phyloP scores from a whole-genome alignment of 2,888 invertebrate species.

The Flexamia atlantica region DNA sequence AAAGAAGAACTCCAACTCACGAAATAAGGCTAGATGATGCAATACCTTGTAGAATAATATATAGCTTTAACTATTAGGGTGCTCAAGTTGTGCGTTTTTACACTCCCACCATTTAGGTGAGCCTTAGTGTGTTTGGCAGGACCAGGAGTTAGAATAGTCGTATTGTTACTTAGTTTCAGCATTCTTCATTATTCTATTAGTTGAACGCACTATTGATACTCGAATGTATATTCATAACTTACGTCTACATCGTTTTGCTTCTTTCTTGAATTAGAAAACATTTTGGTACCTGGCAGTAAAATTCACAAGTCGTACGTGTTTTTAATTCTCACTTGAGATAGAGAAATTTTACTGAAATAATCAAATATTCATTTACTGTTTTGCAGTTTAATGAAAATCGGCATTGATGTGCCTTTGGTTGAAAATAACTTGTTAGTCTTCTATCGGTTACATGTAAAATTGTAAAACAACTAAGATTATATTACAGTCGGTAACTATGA shows the following conservation, averaged over 20 bases:
- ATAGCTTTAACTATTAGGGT: constrained; percentile 70
- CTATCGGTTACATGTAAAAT: background rate
- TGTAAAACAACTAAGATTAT: background rate
- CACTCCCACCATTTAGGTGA: constrained; percentile 64
- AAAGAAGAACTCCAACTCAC: constrained; percentile 65
- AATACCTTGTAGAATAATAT: constrained; percentile 69
- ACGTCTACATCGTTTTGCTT: constrained; percentile 25
- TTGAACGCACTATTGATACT: constrained; percentile 48
- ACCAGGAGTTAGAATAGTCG: constrained; percentile 47
- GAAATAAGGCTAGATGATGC: constrained; percentile 68
- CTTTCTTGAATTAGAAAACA: constrained; percentile 27
- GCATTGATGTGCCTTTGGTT: constrained; percentile 21
- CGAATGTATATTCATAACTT: constrained; percentile 50
- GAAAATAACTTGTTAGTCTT: background rate
- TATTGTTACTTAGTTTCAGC: constrained; percentile 49
- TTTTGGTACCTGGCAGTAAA: constrained; percentile 51
- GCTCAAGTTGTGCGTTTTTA: constrained; percentile 68
- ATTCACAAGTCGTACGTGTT: background rate
- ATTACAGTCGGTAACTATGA: background rate
- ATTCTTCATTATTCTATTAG: constrained; percentile 60
- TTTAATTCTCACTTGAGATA: background rate
- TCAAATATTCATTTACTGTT: background rate
- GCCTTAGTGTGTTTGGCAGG: constrained; percentile 52
- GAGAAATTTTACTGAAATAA: background rate
- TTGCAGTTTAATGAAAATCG: background rate